Percentiles rank a stretch among this genome's conserved stretches.
Evolutionary conservation across 2,888 invertebrate species (phyloP).

Genomic region (Drosophila austrosaltans): DNA sequence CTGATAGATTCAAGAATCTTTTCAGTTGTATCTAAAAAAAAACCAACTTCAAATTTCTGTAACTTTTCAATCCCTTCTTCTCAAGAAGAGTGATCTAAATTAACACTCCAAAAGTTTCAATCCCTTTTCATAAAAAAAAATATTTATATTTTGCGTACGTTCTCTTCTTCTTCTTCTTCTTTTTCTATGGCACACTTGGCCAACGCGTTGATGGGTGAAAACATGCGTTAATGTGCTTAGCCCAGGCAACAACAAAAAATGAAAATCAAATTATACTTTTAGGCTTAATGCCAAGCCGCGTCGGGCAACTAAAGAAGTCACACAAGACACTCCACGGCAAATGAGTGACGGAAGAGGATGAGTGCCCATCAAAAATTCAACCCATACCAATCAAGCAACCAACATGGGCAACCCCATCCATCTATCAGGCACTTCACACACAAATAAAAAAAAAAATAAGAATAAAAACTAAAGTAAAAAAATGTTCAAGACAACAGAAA

Average conservation of each 20-base stretch:
- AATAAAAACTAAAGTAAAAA: constrained; percentile 50
- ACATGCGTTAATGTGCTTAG: constrained; percentile 75
- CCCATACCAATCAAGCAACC: constrained; percentile 7
- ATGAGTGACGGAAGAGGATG: constrained; percentile 27
- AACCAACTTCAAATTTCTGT: no score
- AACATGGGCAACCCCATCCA: constrained; percentile 11
- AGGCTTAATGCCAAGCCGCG: constrained; percentile 52
- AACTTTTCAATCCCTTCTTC: not conserved
- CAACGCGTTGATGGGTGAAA: constrained; percentile 75
- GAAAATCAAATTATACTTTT: constrained; percentile 78
- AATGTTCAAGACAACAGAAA: constrained; percentile 65
- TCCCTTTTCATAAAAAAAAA: constrained; percentile 8
- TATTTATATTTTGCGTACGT: constrained; percentile 33
- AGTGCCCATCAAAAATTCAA: constrained; percentile 23
- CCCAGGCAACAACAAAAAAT: constrained; percentile 25
- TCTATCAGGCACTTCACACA: constrained; percentile 54
- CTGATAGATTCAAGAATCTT: no score
- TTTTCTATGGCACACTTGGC: constrained; percentile 57
- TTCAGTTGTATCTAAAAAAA: no score
- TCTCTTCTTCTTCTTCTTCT: no score
- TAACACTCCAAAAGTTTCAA: constrained; percentile 11
- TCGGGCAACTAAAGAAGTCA: constrained; percentile 55
- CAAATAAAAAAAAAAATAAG: constrained; percentile 18
- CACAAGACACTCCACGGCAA: constrained; percentile 30
- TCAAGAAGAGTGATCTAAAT: not conserved